A percentile compares a stretch with the other conserved stretches of the same genome.
phyloP scores from a whole-genome alignment of 1,140 invertebrate genomes.

The Drosophila mojavensis region DNA sequence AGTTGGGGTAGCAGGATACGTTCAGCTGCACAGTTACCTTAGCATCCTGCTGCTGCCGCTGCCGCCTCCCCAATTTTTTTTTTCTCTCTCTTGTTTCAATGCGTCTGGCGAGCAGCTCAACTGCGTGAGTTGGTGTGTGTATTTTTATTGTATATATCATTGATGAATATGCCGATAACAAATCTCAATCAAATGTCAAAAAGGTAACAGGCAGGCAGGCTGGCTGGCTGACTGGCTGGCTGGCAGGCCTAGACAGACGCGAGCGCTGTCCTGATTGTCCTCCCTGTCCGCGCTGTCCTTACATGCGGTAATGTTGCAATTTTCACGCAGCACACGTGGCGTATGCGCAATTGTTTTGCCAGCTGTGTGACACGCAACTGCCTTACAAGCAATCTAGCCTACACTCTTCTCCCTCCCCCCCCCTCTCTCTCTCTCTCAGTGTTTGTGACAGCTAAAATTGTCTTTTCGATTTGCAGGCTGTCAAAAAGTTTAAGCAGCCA shows the following conservation, averaged over 20 bases:
- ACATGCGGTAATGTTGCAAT: conserved; percentile 80
- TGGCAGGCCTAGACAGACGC: conserved; percentile 32
- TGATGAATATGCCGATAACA: conserved; percentile 84
- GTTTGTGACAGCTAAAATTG: conserved; percentile 78
- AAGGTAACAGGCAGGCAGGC: conserved; percentile 79
- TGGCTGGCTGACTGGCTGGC: neutral
- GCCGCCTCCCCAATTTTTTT: neutral
- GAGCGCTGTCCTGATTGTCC: neutral
- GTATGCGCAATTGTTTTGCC: conserved; percentile 79
- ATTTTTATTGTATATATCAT: conserved; percentile 83
- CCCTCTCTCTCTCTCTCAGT: neutral
- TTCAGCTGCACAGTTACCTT: neutral
- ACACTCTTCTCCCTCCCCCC: neutral
- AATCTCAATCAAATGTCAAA: conserved; percentile 84
- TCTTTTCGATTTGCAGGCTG: conserved; percentile 68
- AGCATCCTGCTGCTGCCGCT: neutral
- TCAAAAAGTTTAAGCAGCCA: conserved; percentile 44
- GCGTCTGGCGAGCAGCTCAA: conserved; percentile 22
- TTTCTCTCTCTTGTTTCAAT: conserved; percentile 40
- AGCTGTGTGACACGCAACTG: conserved; percentile 3
- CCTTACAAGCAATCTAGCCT: neutral
- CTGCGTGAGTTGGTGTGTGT: conserved; percentile 46
- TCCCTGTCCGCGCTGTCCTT: neutral
- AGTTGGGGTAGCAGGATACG: neutral
- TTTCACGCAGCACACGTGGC: conserved; percentile 78